Evolutionary conservation across 35 echinoderm and acorn worm genomes (phyloP).

Genomic region (Lytechinus variegatus): DNA sequence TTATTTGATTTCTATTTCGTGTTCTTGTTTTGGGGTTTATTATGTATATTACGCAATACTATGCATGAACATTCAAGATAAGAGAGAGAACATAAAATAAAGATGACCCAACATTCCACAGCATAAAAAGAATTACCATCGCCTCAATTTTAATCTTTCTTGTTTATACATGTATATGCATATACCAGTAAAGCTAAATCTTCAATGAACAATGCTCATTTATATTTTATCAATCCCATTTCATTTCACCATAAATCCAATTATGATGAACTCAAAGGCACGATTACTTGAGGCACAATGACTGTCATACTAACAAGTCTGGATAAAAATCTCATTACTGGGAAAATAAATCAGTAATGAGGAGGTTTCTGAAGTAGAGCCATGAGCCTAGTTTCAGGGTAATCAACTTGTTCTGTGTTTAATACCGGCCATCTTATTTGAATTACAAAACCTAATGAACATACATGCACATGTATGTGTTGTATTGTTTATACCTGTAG

Average conservation of each 20-base stretch:
- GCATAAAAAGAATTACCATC: not conserved
- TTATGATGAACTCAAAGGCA: not conserved
- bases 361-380: not conserved
- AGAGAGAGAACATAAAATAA: not conserved
- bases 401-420: not conserved
- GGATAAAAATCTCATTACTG: slow-evolving; percentile 1
- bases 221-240: not conserved
- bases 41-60: too few species aligned
- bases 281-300: not conserved
- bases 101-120: not conserved
- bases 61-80: not conserved
- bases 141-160: too few species aligned
- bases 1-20: too few species aligned
- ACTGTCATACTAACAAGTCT: not conserved
- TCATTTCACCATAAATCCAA: not conserved
- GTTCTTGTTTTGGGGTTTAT: too few species aligned
- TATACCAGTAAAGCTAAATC: not conserved
- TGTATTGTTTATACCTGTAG: too few species aligned
- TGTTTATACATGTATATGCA: not conserved
- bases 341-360: not conserved
- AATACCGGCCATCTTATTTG: not conserved
- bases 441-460: not conserved
- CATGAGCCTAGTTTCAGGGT: not conserved
- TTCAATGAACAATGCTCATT: not conserved
- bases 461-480: not conserved